Evolutionary conservation across 2,888 invertebrate genomes (phyloP), one percentile per base, ranked within the genome.

Genomic region (Pachliopta kotzebuea): DNA sequence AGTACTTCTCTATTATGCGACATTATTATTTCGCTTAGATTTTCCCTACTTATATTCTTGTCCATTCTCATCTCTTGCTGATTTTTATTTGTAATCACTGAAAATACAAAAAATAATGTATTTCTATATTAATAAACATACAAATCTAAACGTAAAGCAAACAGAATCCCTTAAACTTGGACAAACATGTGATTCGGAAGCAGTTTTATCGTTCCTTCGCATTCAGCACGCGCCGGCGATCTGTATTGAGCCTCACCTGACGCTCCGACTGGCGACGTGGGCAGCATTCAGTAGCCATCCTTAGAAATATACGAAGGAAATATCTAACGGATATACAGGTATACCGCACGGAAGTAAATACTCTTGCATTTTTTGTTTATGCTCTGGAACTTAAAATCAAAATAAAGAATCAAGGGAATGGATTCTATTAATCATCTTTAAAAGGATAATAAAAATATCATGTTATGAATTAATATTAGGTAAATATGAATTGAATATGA

Each of bases 241-340:
- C 80, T 82, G 83, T 86, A 86, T 84, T 84, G 72, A 76, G 79
- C 71, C 73, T 82, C 85, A 87, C 84, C 86, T 74, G 74, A 71
- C 73, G 69, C 70, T 74, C 77, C 75, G 74, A 74, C 74, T 71
- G 37, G 68, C 67, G 71, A 86, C 86, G 86, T 85, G 86, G 75
- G 73, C 74, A 62, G 86, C 78, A 81, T 86, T 65, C 69, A 72
- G 65, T 65, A 69, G 68, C 69, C 60, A 66, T 64, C 62, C 62
- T 66, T 57, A 62, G 62, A 68, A 65, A 61, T 69, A 68, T 69
- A 60, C 66, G 63, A 68, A 69, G 71, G 45, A 45, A n/a, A 45
- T n/a, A 45, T n/a, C 45, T 45, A 45, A n/a, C 45, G 45, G 45
- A 45, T 18, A 14, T 21, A 21, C 50, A 52, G 71, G 72, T 74